Percentiles rank a stretch among this genome's conserved stretches.
Conservation (phyloP, 2,888 invertebrate species). For the Cataglyphis livida region DNA sequence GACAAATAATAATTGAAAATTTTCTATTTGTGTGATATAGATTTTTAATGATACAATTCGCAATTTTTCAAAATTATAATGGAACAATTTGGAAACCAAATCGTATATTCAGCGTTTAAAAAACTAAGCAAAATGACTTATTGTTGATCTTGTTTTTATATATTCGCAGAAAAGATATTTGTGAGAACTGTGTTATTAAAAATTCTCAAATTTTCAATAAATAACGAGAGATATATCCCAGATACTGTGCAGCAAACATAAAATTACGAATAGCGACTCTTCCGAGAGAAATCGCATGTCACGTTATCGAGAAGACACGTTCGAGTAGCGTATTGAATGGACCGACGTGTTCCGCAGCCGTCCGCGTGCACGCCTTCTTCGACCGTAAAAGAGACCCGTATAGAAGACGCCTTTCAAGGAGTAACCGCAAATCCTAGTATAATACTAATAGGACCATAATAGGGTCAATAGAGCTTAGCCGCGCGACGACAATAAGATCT, state of each 20-base stretch:
- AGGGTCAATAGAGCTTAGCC: conserved; percentile 85
- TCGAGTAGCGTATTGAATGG: conserved; percentile 47
- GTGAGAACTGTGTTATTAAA: neutral
- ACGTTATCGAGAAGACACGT: conserved; percentile 55
- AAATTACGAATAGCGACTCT: conserved; percentile 31
- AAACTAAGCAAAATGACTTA: neutral
- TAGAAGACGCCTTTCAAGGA: conserved; percentile 71
- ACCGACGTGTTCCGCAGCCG: conserved; percentile 36
- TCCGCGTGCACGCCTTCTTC: conserved; percentile 50
- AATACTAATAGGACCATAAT: conserved; percentile 86
- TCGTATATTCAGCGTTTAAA: neutral
- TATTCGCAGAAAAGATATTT: neutral
- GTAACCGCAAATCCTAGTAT: conserved; percentile 83
- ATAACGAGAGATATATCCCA: neutral
- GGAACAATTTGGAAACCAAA: no score
- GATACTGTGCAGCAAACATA: neutral
- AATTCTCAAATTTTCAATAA: neutral
- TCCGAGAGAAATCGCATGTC: conserved; percentile 63
- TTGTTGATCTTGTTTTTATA: neutral
- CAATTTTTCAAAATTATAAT: no score
- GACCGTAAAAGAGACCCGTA: conserved; percentile 36
- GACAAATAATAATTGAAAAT: no score
- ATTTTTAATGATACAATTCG: no score
- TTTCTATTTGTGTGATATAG: no score
- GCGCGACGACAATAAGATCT: conserved; percentile 84